Evolutionary conservation across 2,888 invertebrate species (phyloP).

Genomic region (Chalcis sispes): DNA sequence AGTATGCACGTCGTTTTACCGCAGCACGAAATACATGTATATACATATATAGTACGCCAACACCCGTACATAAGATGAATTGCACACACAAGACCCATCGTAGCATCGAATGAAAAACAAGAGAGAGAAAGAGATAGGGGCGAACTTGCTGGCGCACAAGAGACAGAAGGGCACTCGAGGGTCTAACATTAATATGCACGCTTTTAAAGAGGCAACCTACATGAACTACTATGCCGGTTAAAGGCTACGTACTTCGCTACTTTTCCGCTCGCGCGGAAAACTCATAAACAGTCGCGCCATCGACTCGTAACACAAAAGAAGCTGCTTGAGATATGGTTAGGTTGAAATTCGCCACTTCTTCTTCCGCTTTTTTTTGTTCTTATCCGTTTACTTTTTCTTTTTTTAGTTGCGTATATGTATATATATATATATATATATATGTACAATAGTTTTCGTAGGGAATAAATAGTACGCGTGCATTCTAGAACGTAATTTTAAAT

Average conservation of each 20-base stretch:
- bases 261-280: background rate
- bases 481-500: background rate
- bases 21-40: background rate
- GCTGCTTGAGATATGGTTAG: constrained; percentile 31
- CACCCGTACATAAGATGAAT: constrained; percentile 30
- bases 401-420: background rate
- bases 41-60: no score
- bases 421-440: background rate
- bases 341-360: background rate
- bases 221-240: background rate
- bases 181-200: constrained; percentile 37
- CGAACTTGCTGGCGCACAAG: background rate
- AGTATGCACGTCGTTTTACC: constrained; percentile 8
- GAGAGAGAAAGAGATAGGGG: constrained; percentile 8
- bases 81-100: background rate
- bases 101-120: constrained; percentile 41
- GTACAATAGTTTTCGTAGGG: background rate
- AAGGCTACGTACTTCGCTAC: background rate
- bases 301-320: constrained; percentile 44
- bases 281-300: constrained; percentile 44
- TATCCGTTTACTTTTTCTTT: background rate
- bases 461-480: background rate
- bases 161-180: constrained; percentile 32
- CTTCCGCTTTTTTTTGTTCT: background rate
- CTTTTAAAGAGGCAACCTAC: background rate